phyloP scores from a whole-genome alignment of 2,113 vertebrate genomes.

The Sinocyclocheilus grahami region DNA sequence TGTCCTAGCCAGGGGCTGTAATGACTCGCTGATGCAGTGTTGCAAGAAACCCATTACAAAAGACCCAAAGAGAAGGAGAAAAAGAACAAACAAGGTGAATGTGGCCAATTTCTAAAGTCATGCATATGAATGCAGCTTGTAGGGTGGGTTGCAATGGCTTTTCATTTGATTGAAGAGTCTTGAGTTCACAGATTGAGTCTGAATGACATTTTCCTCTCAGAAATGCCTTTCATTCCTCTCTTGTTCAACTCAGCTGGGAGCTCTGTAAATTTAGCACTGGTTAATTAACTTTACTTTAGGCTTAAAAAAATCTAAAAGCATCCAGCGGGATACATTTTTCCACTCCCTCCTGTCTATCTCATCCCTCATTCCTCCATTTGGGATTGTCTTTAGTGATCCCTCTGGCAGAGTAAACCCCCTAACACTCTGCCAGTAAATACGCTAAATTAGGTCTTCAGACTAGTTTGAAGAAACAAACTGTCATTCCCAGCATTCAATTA shows the following conservation, averaged over 20 bases:
- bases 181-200: conserved; percentile 29
- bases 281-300: conserved; percentile 35
- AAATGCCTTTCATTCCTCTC: not conserved
- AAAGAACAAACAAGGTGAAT: conserved; percentile 41
- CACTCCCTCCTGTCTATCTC: not conserved
- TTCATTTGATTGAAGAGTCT: conserved; percentile 29
- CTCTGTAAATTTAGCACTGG: conserved; percentile 24
- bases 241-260: not conserved
- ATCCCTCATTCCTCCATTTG: not conserved
- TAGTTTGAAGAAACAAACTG: conserved; percentile 8
- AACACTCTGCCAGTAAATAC: conserved; percentile 16
- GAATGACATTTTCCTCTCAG: conserved; percentile 24
- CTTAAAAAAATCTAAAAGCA: not conserved
- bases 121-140: not conserved
- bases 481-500: not conserved
- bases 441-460: conserved; percentile 22
- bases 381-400: not conserved
- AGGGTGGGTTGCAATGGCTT: not conserved
- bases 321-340: conserved; percentile 23
- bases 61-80: conserved; percentile 27
- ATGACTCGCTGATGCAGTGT: conserved; percentile 31
- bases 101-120: not conserved
- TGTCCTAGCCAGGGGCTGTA: conserved; percentile 31
- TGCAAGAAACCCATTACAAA: conserved; percentile 33
- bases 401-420: not conserved